phyloP scores from a whole-genome alignment of 2,888 invertebrate species.

The Incurvaria masculella region DNA sequence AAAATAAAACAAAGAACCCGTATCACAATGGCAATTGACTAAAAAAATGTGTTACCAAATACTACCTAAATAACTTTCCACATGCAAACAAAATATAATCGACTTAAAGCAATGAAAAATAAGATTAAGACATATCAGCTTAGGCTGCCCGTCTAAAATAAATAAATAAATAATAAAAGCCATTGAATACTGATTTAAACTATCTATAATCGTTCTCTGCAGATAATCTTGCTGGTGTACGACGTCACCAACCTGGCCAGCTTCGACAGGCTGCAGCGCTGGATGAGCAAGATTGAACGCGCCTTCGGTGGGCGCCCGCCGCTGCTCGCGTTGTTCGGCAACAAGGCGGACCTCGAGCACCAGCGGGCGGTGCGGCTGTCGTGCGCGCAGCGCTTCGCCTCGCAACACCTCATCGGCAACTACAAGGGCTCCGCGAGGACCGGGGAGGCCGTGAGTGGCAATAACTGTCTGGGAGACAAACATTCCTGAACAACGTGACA shows the following conservation, averaged over 20 bases:
- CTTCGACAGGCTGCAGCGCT: constrained; percentile 71
- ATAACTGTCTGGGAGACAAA: background rate
- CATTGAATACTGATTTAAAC: no score
- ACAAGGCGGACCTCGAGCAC: constrained; percentile 73
- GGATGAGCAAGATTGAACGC: constrained; percentile 60
- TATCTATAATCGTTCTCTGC: no score
- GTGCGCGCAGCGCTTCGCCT: constrained; percentile 61
- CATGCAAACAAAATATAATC: no score
- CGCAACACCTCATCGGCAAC: constrained; percentile 58
- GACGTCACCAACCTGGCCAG: constrained; percentile 79
- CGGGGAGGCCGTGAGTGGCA: constrained; percentile 62
- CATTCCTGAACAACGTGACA: background rate
- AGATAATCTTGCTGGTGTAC: constrained; percentile 78
- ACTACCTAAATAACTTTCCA: no score
- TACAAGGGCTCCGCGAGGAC: constrained; percentile 69
- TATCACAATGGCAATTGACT: no score
- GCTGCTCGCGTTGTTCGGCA: constrained; percentile 62
- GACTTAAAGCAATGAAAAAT: no score
- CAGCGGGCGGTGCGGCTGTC: constrained; percentile 66
- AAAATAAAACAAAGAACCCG: no score
- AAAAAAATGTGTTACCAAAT: no score
- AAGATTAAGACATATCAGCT: no score
- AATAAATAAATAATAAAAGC: no score
- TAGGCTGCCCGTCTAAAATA: no score
- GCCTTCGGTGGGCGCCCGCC: constrained; percentile 44